Base-by-base conservation (phyloP, 1,140 invertebrate species). In the Eulimnadia texana region DNA sequence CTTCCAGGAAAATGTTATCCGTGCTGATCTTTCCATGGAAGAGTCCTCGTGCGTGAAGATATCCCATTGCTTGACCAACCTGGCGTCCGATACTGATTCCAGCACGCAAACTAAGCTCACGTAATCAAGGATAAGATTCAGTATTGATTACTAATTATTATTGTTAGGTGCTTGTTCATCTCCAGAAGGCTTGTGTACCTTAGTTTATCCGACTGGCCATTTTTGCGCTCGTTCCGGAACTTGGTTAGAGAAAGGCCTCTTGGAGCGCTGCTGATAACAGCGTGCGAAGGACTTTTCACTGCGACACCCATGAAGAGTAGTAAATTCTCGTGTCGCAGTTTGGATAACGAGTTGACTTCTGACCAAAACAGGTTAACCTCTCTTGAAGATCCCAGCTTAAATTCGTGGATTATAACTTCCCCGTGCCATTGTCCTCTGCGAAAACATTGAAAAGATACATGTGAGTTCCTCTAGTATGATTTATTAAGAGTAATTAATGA, bases 281-380 rank as follows among this genome's bases (percentile, higher is more conserved):
- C 55, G 55, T 58, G 29, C 67, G 13, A 71, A 68, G 61, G 72
- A 9, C 33, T 42, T 6, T 42, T 42, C 6, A 42, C 33, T 9
- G 33, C 33, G 33, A 42, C 33, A 9, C 33, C 75, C 75, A 76
- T 76, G 61, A 76, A 76, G 3, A 76, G 68, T 11, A 71, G 69
- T 49, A 76, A 69, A 63, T 76, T 76, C 62, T 76, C 75, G 61
- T 76, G 75, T 6, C 75, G 68, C 16, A 76, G 72, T 64, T 69
- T 71, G 50, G 68, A 70, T 52, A 76, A 66, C 25, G 70, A 70
- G 11, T 66, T 65, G 25, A 76, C 70, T 50, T 74, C 68, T n/a
- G 66, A 62, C 68, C 71, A 68, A 61, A 76, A 76, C 11, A 47
- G 16, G 13, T 66, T 63, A 10, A 65, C 61, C 49, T 72, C 68